Base-by-base conservation (phyloP, 2,888 invertebrate species). In the Phorcus lineatus region DNA sequence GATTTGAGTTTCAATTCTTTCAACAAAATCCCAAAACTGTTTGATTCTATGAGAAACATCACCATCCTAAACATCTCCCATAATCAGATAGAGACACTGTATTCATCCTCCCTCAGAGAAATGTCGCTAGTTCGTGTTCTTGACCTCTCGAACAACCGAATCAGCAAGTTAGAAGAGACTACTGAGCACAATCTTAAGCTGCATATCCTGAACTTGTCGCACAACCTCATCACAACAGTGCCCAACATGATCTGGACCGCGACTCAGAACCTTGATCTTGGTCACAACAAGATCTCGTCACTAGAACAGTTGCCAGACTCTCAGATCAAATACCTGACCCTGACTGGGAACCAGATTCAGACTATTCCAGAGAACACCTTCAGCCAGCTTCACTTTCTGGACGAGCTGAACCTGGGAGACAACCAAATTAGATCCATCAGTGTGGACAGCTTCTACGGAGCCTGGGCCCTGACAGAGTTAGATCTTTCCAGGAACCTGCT, bases 401-500 rank as follows among this genome's bases (percentile, higher is more conserved):
- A 84, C 22, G 67, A 77, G 19, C 82, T 90, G 7, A 78, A 84
- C 70, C 80, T 90, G 6, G 83, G 83, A 31, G 47, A 81, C 79
- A 90, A 90, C 74, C 36, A 78, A 9, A 79, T 90, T n/a, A 16
- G 47, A 0, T 19, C 62, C 24, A 54, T 90, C 6, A 80, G 81
- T 4, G 70, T 54, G 9, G 40, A 62, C 7, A 83, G 82, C 19
- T 84, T 89, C 62, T 40, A 74, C 9, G 81, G 81, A 13, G 80
- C 85, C 11, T 47, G 55, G n/a, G 74, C 80, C 4, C 80, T 88
- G 24, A 55, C 70, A 22, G n/a, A 76, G n/a, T 79, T 88, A 9
- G 85, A 87, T 57, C 36, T 88, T 16, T 84, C 86, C 40, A 55
- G 79, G 24, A 88, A 88, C 57, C 81, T 85, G 4, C 19, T 88